Conservation (phyloP, 2,113 vertebrate species). For the Meleagris gallopavo region DNA sequence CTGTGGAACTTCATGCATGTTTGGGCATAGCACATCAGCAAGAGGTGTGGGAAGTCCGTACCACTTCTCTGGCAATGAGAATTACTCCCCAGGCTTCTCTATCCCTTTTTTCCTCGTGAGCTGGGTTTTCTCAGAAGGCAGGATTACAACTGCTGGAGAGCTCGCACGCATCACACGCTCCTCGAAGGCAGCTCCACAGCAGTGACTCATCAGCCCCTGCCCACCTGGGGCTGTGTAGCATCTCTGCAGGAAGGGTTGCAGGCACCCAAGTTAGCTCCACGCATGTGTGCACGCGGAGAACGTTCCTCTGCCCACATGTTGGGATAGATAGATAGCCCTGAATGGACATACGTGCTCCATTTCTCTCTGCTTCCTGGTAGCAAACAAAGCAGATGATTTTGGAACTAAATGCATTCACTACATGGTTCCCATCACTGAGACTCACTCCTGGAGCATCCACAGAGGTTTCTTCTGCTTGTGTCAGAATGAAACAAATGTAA, state of each 20-base stretch:
- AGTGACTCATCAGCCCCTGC: conserved; percentile 30
- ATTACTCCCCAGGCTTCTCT: background rate
- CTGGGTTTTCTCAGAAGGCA: background rate
- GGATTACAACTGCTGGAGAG: background rate
- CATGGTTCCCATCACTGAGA: background rate
- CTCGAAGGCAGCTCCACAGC: background rate
- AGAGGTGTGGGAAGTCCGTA: background rate
- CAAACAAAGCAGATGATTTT: background rate
- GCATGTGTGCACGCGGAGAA: background rate
- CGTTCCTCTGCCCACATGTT: conserved; percentile 24
- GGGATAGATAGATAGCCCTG: background rate
- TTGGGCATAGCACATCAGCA: background rate
- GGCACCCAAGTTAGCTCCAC: conserved; percentile 30
- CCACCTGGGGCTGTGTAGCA: conserved; percentile 46
- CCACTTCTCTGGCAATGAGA: background rate
- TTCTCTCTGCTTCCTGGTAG: background rate
- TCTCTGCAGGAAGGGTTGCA: background rate
- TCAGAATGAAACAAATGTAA: background rate
- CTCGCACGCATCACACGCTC: background rate
- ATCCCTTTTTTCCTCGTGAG: background rate
- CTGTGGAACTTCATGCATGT: rapidly evolving
- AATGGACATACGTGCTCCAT: background rate
- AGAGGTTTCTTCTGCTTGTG: background rate
- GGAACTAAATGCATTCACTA: background rate
- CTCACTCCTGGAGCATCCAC: background rate